Evolutionary conservation across 2,888 invertebrate genomes (phyloP).

Genomic region (Polylopha cassiicola): DNA sequence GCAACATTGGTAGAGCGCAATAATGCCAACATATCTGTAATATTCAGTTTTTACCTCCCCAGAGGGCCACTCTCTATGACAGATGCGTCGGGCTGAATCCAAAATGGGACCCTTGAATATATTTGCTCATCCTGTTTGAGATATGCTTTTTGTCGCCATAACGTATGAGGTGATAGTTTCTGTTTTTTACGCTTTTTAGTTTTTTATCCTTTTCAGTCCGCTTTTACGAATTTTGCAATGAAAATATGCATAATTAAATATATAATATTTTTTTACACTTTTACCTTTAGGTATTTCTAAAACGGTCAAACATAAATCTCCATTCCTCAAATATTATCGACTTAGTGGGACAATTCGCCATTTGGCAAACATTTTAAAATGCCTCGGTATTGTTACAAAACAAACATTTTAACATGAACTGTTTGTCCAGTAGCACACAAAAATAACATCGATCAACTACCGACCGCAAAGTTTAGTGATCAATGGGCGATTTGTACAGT

Average conservation of each 20-base stretch:
- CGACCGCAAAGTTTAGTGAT: too few species aligned
- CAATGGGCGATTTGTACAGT: too few species aligned
- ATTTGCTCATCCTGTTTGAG: conserved; percentile 62
- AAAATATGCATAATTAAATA: too few species aligned
- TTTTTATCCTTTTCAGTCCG: too few species aligned
- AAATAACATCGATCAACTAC: conserved; percentile 24
- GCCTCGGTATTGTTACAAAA: conserved; percentile 17
- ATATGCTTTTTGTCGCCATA: conserved; percentile 68
- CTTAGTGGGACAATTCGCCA: too few species aligned
- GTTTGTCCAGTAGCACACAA: conserved; percentile 7
- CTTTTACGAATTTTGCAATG: too few species aligned
- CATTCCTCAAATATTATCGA: too few species aligned
- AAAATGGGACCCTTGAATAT: conserved; percentile 68
- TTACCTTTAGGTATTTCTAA: too few species aligned
- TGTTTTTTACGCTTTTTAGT: too few species aligned
- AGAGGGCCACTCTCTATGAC: conserved; percentile 67
- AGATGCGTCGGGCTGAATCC: conserved; percentile 62
- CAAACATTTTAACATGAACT: conserved; percentile 15
- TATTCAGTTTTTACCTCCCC: conserved; percentile 72
- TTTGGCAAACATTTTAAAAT: too few species aligned
- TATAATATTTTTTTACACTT: too few species aligned
- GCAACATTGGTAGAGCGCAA: conserved; percentile 40
- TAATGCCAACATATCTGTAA: conserved; percentile 73
- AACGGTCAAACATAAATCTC: too few species aligned
- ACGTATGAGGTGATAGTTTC: conserved; percentile 37